Conservation (phyloP, 2,888 invertebrate genomes). For the Chirona hameri region DNA sequence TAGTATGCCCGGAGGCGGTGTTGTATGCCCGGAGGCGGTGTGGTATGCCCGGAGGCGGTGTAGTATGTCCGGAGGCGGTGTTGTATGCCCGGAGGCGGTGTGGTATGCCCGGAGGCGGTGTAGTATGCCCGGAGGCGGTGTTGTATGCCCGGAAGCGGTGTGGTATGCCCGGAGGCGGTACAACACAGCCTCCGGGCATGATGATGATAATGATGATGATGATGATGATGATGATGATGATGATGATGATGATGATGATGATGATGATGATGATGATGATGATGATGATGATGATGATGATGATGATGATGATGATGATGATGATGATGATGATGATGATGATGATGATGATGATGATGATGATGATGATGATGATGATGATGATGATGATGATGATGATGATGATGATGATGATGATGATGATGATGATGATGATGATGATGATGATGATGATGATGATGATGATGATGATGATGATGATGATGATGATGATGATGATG, state of each 20-base stretch:
- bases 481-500: conserved; percentile 22
- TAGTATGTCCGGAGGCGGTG: too few relatives aligned
- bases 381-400: neutral
- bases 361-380: neutral
- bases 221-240: conserved; percentile 22
- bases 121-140: too few relatives aligned
- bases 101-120: too few relatives aligned
- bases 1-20: too few relatives aligned
- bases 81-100: too few relatives aligned
- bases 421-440: neutral
- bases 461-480: conserved; percentile 22
- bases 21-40: too few relatives aligned
- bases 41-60: too few relatives aligned
- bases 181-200: too few relatives aligned
- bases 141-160: too few relatives aligned
- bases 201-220: conserved; percentile 22
- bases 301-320: conserved; percentile 22
- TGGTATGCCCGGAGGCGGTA: too few relatives aligned
- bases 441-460: conserved; percentile 22
- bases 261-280: conserved; percentile 12
- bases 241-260: conserved; percentile 22
- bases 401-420: neutral
- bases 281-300: conserved; percentile 22
- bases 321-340: conserved; percentile 22
- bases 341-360: conserved; percentile 22